Conservation (phyloP, 2,797 vertebrate genomes). For the Cuculus canorus region DNA sequence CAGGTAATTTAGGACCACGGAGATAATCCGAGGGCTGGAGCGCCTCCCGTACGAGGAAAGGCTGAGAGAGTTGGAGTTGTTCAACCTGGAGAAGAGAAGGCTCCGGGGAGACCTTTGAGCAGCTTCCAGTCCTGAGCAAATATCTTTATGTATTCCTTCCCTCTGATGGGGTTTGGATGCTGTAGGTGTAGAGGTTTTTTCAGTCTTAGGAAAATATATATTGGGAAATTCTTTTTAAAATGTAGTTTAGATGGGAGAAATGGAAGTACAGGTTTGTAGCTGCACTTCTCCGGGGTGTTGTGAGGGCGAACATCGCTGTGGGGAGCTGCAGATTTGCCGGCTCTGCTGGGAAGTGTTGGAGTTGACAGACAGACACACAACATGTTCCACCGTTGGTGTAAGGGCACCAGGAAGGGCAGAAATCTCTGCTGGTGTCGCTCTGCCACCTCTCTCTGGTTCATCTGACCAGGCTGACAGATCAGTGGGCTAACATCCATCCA, state of each 20-base stretch:
- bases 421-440: too few species aligned
- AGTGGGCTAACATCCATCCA: neutral
- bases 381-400: accelerated
- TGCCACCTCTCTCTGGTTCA: neutral
- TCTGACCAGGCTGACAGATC: neutral
- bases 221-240: neutral
- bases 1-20: conserved; percentile 79
- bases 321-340: neutral
- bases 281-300: accelerated
- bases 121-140: neutral
- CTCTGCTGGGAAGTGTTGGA: neutral
- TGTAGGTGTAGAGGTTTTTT: neutral
- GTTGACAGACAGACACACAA: neutral
- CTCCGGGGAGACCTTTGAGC: too few species aligned
- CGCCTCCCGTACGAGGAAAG: too few species aligned
- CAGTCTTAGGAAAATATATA: neutral
- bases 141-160: neutral
- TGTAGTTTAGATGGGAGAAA: neutral
- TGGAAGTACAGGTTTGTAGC: neutral
- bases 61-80: too few species aligned
- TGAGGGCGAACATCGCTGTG: neutral
- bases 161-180: neutral
- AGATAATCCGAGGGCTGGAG: too few species aligned
- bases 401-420: neutral
- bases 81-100: too few species aligned